Conservation (phyloP, 1,140 invertebrate species). For the Amyelois transitella region DNA sequence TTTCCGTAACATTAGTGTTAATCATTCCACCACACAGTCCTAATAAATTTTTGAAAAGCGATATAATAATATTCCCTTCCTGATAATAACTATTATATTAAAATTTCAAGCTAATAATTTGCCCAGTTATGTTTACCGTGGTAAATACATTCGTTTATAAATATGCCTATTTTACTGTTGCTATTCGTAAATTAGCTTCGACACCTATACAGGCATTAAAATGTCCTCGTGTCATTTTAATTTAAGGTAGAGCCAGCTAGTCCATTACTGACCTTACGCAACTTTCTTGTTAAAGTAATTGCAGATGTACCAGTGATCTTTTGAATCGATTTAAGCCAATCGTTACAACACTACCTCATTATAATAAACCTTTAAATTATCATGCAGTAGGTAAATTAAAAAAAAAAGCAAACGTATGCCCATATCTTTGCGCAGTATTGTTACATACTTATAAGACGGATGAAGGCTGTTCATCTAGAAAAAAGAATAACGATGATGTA, state of each 20-base stretch:
- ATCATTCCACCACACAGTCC: neutral
- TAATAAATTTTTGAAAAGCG: too few relatives aligned
- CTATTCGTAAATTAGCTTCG: neutral
- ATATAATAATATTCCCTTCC: too few relatives aligned
- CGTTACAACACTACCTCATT: constrained; percentile 29
- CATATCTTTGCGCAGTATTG: constrained; percentile 22
- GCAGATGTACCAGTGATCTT: constrained; percentile 50
- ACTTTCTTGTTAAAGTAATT: constrained; percentile 46
- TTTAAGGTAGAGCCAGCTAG: constrained; percentile 49
- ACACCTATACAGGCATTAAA: neutral
- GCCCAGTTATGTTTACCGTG: too few relatives aligned
- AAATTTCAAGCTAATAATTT: too few relatives aligned
- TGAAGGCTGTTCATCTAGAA: constrained; percentile 10
- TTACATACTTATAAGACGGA: neutral
- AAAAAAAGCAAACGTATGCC: constrained; percentile 1
- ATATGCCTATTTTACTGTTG: too few relatives aligned
- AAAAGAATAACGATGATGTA: constrained; percentile 1
- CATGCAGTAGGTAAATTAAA: neutral
- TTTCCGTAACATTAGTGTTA: too few relatives aligned
- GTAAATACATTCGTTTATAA: too few relatives aligned
- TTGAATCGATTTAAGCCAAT: constrained; percentile 45
- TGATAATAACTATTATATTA: too few relatives aligned
- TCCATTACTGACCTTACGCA: constrained; percentile 48
- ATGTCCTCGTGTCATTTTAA: constrained; percentile 21
- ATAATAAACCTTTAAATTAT: neutral